Evolutionary conservation across 1,140 invertebrate genomes (phyloP), one percentile per base, ranked within the genome.

Genomic region (Pachypsylla venusta): DNA sequence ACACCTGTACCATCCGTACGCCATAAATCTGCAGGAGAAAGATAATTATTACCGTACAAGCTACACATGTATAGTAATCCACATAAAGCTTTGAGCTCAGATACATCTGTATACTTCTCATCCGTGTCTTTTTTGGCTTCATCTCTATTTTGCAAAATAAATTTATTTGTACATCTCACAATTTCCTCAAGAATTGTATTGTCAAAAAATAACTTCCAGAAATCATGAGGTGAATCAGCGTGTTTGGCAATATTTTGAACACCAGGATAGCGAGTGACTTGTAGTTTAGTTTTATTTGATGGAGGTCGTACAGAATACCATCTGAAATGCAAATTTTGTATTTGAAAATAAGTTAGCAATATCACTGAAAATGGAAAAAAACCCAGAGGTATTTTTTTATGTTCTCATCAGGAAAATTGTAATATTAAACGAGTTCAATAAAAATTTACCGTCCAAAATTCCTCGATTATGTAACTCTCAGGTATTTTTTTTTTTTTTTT

Each of bases 141-240:
- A 42, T 39, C 35, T 20, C 57, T 20, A 35, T 56, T 62, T 22
- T 56, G 26, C 24, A 24, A 13, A 28, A 64, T 26, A 55, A 60
- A 60, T 60, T 42, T 61, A 61, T 63, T 63, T 30, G 58, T 63
- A 56, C 57, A 63, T 30, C 53, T 53, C 27, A 63, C 62, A 60
- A 64, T 63, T 58, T 61, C 62, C 53, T 53, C 59, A 25, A 68
- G 58, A 62, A 67, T 58, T 20, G 59, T 55, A 62, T 63, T 58
- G 56, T 57, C 54, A 62, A 68, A 64, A 56, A 67, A 66, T 54
- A 67, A 62, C 58, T 61, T 54, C 53, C 64, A 67, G 53, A 64
- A 67, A 62, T 67, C 62, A 10, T 63, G 26, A 30, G 64, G 48
- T 56, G 59, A 61, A 64, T 64, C 63, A 13, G 61, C 61, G 27